A percentile compares a stretch with the other conserved stretches of the same genome.
phyloP scores from a whole-genome alignment of 2,888 invertebrate genomes.

The Mimachlamys varia region DNA sequence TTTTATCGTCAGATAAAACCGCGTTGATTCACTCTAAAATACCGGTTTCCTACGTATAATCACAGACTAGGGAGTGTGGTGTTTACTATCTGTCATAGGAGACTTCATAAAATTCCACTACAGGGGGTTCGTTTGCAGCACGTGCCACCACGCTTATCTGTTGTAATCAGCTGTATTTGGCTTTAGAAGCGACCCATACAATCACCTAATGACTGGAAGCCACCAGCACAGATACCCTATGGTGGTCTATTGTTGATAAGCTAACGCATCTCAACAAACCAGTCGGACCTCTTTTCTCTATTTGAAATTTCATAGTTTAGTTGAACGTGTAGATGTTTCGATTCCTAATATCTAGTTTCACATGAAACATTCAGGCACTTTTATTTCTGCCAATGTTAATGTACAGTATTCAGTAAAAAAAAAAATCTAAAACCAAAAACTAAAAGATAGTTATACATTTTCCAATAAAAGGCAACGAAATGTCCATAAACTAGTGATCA shows the following conservation, averaged over 20 bases:
- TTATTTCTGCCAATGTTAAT: not conserved
- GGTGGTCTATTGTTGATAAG: not conserved
- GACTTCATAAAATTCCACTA: not conserved
- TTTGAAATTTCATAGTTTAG: not conserved
- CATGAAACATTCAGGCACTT: not conserved
- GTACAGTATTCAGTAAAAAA: not conserved
- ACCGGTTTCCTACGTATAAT: too few relatives aligned
- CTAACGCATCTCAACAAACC: not conserved
- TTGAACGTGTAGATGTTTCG: not conserved
- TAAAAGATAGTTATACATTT: too few relatives aligned
- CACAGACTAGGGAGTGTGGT: too few relatives aligned
- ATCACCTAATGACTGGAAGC: not conserved
- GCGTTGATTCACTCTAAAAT: too few relatives aligned
- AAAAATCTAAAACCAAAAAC: too few relatives aligned
- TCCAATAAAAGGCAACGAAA: too few relatives aligned
- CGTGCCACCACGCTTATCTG: not conserved
- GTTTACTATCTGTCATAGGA: not conserved
- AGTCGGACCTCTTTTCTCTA: not conserved
- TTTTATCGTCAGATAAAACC: too few relatives aligned
- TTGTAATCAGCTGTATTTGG: not conserved
- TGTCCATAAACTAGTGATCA: too few relatives aligned
- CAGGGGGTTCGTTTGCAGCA: not conserved
- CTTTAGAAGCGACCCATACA: not conserved
- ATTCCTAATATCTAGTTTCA: not conserved
- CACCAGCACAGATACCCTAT: not conserved